Evolutionary conservation across 1,140 invertebrate genomes (phyloP).

Genomic region (Pogonomyrmex californicus): DNA sequence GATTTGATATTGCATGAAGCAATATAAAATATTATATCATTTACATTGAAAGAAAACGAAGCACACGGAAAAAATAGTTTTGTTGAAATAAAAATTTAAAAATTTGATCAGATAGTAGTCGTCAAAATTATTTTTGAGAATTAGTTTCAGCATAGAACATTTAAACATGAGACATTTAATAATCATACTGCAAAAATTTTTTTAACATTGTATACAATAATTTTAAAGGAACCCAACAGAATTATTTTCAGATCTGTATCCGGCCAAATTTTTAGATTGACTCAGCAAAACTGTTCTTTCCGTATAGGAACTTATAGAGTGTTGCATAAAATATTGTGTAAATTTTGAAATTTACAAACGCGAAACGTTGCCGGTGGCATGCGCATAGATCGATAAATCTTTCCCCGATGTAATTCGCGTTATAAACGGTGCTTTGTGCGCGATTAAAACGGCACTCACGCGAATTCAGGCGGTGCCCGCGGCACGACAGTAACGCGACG

Average conservation of each 20-base stretch:
- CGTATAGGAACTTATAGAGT: background rate
- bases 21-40: background rate
- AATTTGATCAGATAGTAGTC: too few relatives aligned
- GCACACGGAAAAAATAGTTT: background rate
- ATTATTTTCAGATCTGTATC: too few relatives aligned
- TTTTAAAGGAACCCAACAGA: too few relatives aligned
- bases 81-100: background rate
- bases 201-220: too few relatives aligned
- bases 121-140: too few relatives aligned
- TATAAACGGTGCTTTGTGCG: slow-evolving; percentile 46
- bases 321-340: background rate
- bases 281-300: too few relatives aligned
- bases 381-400: slow-evolving; percentile 37
- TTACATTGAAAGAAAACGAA: background rate
- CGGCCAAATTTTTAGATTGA: too few relatives aligned
- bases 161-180: too few relatives aligned
- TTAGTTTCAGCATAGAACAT: too few relatives aligned
- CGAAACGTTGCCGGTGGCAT: background rate
- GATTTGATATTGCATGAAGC: background rate
- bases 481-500: slow-evolving; percentile 27
- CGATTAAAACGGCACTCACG: slow-evolving; percentile 56
- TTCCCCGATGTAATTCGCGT: slow-evolving; percentile 33
- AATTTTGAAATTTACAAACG: background rate
- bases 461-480: slow-evolving; percentile 44
- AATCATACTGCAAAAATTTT: too few relatives aligned